Percentiles rank a stretch among this genome's conserved stretches.
These are phyloP conservation scores for Apeira syringaria DNA, from an alignment of 2,888 invertebrate genomes.

Conservation along the genomic window DNA sequence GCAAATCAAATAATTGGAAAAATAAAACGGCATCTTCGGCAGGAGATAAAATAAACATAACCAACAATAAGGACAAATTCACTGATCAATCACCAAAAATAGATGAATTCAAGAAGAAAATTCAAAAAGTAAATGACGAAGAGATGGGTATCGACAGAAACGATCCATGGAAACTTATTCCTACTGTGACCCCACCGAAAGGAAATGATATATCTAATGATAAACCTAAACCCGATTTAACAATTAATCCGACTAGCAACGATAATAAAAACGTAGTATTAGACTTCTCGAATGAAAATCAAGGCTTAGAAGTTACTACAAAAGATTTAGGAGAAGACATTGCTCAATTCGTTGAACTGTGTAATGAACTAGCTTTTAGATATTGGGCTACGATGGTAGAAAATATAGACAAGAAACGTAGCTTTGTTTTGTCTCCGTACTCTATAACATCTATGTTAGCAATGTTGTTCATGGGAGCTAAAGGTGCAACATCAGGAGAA, in stretches of 20 bases:
- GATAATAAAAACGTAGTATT: conserved; percentile 65
- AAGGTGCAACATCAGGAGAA: conserved; percentile 94
- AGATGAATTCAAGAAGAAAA: conserved; percentile 75
- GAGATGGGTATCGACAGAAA: conserved; percentile 65
- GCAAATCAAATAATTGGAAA: conserved; percentile 2
- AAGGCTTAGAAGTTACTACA: conserved; percentile 91
- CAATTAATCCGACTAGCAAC: conserved; percentile 43
- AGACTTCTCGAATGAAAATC: conserved; percentile 74
- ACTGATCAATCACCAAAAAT: conserved; percentile 57
- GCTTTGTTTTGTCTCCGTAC: conserved; percentile 92
- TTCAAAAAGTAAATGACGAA: conserved; percentile 75
- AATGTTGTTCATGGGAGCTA: conserved; percentile 94
- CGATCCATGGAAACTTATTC: conserved; percentile 83
- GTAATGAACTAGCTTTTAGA: conserved; percentile 93
- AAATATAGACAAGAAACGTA: conserved; percentile 89
- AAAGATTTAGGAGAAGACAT: conserved; percentile 89
- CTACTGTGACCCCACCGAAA: conserved; percentile 81
- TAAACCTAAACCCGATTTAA: conserved; percentile 58
- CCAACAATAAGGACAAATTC: conserved; percentile 41
- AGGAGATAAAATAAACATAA: conserved; percentile 22
- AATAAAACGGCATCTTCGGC: conserved; percentile 32
- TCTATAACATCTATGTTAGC: conserved; percentile 93
- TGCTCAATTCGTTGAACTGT: conserved; percentile 89
- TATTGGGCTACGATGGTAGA: conserved; percentile 90
- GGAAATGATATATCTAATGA: conserved; percentile 61